Base-by-base conservation (phyloP, 2,888 invertebrate species). In the Zygogramma bicolorata region DNA sequence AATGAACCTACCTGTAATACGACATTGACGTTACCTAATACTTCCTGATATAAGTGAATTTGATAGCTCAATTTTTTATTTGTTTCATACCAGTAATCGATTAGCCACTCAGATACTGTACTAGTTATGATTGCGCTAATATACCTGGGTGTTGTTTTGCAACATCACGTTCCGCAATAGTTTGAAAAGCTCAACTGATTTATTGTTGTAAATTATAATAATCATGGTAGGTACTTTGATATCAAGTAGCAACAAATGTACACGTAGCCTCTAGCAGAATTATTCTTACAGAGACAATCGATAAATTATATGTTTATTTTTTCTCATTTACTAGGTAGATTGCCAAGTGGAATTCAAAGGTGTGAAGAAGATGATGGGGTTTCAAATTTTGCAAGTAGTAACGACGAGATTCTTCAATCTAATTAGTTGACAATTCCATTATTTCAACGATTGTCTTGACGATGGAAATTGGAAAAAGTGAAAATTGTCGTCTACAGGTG, bases 191-290 rank as follows among this genome's bases (percentile, higher is more conserved):
- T 10, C 8, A 20, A 18, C 20, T 46, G 20, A 46, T 20, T 53
- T 53, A 25, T 25, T 53, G 53, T 53, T 53, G 53, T 27, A 25
- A 53, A 53, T 53, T 25, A 53, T 27, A 6, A 53, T 25, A 53
- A 53, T 53, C 53, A 53, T 27, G 27, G 15, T 53, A n/a, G n/a
- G 25, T 53, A 13, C 25, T 53, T 25, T 53, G 25, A 53, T 53
- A 53, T 53, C 53, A 53, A 53, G 27, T 53, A 25, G 53, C 53
- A 53, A 13, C n/a, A n/a, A n/a, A n/a, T n/a, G n/a, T n/a, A n/a
- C n/a, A n/a, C 8, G 10, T 53, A 27, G 27, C 53, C 53, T 22
- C 25, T n/a, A 53, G 53, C 53, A 53, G 53, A n/a, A 27, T 53
- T 27, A n/a, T 27, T 53, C 27, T 5, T n/a, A 53, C 6, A 10